These are phyloP conservation scores for Platanista minor DNA, from an alignment of 2,113 vertebrate genomes.

Conservation along the genomic window DNA sequence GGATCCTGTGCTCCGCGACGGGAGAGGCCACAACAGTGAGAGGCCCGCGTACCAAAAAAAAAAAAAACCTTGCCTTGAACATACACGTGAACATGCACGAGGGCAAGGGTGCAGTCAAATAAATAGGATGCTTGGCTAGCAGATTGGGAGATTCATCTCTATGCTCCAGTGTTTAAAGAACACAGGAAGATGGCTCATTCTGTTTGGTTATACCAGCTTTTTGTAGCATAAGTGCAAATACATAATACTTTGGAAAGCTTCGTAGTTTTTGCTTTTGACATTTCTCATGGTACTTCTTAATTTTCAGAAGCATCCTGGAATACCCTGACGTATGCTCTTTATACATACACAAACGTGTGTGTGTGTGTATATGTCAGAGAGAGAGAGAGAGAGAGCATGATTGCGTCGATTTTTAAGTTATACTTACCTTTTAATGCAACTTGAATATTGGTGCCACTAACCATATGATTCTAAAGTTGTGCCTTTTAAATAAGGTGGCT, in stretches of 20 bases:
- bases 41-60: too few relatives aligned
- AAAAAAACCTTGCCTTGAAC: not conserved
- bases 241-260: not conserved
- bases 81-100: not conserved
- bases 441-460: not conserved
- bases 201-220: not conserved
- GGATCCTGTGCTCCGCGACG: too few relatives aligned
- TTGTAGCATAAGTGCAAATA: not conserved
- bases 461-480: not conserved
- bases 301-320: not conserved
- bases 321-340: not conserved
- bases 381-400: not conserved
- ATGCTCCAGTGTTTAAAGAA: not conserved
- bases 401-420: not conserved
- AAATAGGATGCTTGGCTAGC: slow-evolving; percentile 54
- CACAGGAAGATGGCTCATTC: not conserved
- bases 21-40: too few relatives aligned
- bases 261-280: not conserved
- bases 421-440: not conserved
- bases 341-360: not conserved
- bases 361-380: not conserved
- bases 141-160: slow-evolving; percentile 22
- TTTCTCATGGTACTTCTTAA: not conserved
- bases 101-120: not conserved
- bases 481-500: not conserved